Percentiles rank a stretch among this genome's conserved stretches.
Conservation (phyloP, 1,140 invertebrate genomes). For the Heliothis subflexa region DNA sequence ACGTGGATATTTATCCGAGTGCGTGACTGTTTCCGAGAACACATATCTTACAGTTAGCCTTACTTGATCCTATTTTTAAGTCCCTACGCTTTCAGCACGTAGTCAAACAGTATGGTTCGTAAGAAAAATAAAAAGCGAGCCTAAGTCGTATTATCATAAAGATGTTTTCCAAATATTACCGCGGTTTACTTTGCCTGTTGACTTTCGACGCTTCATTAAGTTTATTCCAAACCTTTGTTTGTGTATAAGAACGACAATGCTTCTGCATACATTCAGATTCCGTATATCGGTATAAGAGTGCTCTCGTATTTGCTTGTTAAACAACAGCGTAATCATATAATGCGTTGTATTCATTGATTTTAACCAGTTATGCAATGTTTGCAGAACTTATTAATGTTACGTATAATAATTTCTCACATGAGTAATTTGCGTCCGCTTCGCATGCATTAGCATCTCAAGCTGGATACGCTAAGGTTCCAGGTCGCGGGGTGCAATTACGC, state of each 20-base stretch:
- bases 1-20: conserved; percentile 21
- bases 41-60: conserved; percentile 31
- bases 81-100: conserved; percentile 28
- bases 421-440: conserved; percentile 50
- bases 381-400: conserved; percentile 29
- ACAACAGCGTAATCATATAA: conserved; percentile 30
- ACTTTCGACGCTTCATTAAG: conserved; percentile 73
- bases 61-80: conserved; percentile 29
- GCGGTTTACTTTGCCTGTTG: conserved; percentile 63
- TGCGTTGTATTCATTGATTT: conserved; percentile 19
- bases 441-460: conserved; percentile 71
- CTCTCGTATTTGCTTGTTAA: conserved; percentile 35
- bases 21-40: conserved; percentile 39
- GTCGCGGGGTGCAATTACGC: conserved; percentile 69
- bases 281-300: conserved; percentile 35
- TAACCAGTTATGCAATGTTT: conserved; percentile 22
- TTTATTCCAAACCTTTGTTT: conserved; percentile 68
- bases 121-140: conserved; percentile 53
- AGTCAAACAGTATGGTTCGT: conserved; percentile 44
- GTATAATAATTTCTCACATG: conserved; percentile 27
- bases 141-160: conserved; percentile 58
- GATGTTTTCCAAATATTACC: conserved; percentile 61
- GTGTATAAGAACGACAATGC: conserved; percentile 56
- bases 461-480: conserved; percentile 58
- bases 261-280: conserved; percentile 47